Evolutionary conservation across 2,113 vertebrate species (phyloP).

Genomic region (Cebidichthys violaceus): DNA sequence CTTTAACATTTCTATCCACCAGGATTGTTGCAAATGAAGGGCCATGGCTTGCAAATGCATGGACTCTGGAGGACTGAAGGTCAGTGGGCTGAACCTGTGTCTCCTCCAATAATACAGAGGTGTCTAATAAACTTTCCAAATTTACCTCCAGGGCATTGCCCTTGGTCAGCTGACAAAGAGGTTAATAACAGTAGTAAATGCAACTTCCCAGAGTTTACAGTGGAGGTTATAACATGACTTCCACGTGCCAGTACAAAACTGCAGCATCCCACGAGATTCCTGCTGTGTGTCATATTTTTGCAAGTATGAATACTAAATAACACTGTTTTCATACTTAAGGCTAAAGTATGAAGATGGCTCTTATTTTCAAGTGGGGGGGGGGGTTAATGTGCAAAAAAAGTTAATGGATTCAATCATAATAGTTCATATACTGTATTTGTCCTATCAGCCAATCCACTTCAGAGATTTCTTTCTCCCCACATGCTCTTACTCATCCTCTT

Average conservation of each 20-base stretch:
- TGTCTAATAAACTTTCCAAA: conserved; percentile 5
- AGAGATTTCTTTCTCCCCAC: not conserved
- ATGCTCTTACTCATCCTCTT: not conserved
- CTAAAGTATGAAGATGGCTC: not conserved
- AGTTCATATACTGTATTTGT: not conserved
- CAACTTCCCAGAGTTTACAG: not conserved
- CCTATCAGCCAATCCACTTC: not conserved
- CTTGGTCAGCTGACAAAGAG: not conserved
- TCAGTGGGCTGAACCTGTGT: conserved; percentile 15
- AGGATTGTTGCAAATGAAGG: not conserved
- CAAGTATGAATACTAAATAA: not conserved
- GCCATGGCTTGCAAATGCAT: not conserved
- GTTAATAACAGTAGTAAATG: conserved; percentile 9
- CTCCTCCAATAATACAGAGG: conserved; percentile 2
- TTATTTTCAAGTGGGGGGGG: not conserved
- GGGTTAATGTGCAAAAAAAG: not conserved
- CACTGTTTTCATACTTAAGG: not conserved
- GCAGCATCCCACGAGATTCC: conserved; percentile 1
- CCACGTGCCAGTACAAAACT: not conserved
- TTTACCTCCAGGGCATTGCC: conserved; percentile 4
- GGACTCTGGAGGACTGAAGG: conserved; percentile 18
- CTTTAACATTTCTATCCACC: not conserved
- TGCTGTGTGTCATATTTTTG: not conserved
- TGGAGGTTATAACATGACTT: not conserved
- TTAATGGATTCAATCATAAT: not conserved